phyloP scores from a whole-genome alignment of 2,888 invertebrate genomes.

The Polyommatus icarus region DNA sequence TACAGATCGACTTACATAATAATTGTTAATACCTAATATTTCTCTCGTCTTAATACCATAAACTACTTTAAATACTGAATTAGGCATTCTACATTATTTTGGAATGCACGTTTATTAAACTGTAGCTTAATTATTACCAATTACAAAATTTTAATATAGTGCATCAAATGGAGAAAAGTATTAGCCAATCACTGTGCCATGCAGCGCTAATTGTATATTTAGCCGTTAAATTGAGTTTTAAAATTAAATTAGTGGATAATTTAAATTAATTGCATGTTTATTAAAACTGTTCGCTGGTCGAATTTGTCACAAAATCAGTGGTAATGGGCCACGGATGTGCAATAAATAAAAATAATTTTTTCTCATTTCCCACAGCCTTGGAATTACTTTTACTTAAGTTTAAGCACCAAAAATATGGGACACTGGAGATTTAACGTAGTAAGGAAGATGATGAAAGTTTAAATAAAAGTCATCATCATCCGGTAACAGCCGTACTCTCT shows the following conservation, averaged over 20 bases:
- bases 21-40: too few species aligned
- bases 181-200: not conserved
- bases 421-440: not conserved
- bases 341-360: not conserved
- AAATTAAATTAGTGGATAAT: slow-evolving; percentile 12
- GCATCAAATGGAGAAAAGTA: not conserved
- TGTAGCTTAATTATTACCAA: too few species aligned
- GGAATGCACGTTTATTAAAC: too few species aligned
- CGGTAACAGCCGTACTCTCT: not conserved
- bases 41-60: too few species aligned
- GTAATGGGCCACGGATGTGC: not conserved
- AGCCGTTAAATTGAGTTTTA: not conserved
- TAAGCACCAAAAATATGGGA: slow-evolving; percentile 11
- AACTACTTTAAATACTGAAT: too few species aligned
- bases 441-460: not conserved
- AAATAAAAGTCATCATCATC: not conserved
- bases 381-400: slow-evolving; percentile 26
- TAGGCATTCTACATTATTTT: too few species aligned
- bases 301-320: not conserved
- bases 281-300: not conserved
- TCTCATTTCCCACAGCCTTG: slow-evolving; percentile 1
- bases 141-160: not conserved
- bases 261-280: slow-evolving; percentile 1
- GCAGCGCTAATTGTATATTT: not conserved
- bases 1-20: too few species aligned